A percentile compares a stretch with the other conserved stretches of the same genome.
Evolutionary conservation across 2,888 invertebrate genomes (phyloP).

Genomic region (Phalera bucephala): DNA sequence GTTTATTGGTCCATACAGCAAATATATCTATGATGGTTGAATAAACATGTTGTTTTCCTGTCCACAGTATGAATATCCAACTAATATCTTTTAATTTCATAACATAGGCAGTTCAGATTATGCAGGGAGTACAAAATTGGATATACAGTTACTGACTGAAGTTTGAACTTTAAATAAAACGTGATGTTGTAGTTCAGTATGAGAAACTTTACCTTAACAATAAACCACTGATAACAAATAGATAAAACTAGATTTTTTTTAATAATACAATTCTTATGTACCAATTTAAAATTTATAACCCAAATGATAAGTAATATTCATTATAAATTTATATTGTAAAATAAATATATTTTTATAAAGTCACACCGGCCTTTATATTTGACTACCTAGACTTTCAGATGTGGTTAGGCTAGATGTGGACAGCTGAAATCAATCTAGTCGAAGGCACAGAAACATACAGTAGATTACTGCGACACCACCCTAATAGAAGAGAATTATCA

Average conservation of each 20-base stretch:
- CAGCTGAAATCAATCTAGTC: conserved; percentile 61
- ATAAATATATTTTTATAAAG: no score
- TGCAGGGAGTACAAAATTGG: conserved; percentile 17
- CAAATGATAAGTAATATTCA: conserved; percentile 41
- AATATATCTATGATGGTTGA: conserved; percentile 42
- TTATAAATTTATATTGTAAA: no score
- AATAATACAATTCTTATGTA: conserved; percentile 36
- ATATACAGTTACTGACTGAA: conserved; percentile 14
- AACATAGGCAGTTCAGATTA: conserved; percentile 32
- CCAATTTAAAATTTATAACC: conserved; percentile 36
- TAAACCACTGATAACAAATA: conserved; percentile 1
- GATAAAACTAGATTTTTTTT: conserved; percentile 1
- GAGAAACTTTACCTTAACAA: conserved; percentile 12
- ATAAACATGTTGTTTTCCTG: conserved; percentile 33
- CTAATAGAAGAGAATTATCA: conserved; percentile 42
- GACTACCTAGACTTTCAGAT: conserved; percentile 46
- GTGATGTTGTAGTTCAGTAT: conserved; percentile 17
- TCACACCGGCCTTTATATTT: no score
- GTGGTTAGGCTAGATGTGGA: conserved; percentile 40
- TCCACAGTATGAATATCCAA: conserved; percentile 45
- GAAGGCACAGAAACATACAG: conserved; percentile 71
- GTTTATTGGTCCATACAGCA: conserved; percentile 66
- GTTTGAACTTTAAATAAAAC: conserved; percentile 19
- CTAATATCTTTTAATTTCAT: conserved; percentile 47
- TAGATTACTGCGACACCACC: conserved; percentile 63